Conservation (phyloP, 2,113 vertebrate species). For the Pseudorhombus dupliciocellatus region DNA sequence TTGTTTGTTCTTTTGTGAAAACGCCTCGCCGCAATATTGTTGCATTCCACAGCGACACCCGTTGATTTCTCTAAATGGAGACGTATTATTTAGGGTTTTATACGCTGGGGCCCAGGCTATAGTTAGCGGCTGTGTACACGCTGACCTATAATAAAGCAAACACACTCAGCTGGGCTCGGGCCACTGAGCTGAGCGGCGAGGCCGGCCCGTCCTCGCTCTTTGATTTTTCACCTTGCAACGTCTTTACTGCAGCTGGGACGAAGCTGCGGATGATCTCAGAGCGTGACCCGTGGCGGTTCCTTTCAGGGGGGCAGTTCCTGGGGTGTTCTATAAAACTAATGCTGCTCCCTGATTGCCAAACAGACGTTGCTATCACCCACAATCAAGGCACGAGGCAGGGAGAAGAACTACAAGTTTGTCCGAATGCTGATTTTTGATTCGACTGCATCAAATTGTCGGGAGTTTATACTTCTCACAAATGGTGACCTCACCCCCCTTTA, state of each 20-base stretch:
- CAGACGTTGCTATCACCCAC: neutral
- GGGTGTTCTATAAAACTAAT: neutral
- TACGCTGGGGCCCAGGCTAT: slow-evolving; percentile 64
- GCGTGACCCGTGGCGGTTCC: neutral
- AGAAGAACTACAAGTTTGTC: no score
- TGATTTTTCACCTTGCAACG: slow-evolving; percentile 12
- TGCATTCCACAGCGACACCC: slow-evolving; percentile 77
- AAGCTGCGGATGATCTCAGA: slow-evolving; percentile 1
- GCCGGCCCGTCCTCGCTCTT: slow-evolving; percentile 22
- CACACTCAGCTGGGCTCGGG: slow-evolving; percentile 42
- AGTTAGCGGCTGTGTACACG: slow-evolving; percentile 73
- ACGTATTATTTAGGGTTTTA: slow-evolving; percentile 78
- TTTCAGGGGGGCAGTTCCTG: slow-evolving; percentile 4
- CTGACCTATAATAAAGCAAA: slow-evolving; percentile 72
- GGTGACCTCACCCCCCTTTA: neutral
- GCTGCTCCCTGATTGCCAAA: neutral
- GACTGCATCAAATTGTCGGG: no score
- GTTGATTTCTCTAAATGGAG: slow-evolving; percentile 78
- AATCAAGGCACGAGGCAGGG: neutral
- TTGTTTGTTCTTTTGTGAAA: slow-evolving; percentile 75
- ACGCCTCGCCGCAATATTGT: slow-evolving; percentile 69
- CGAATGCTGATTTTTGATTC: no score
- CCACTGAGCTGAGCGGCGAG: slow-evolving; percentile 31
- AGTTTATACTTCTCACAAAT: neutral
- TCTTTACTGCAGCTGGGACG: slow-evolving; percentile 19